Conservation (phyloP, 2,888 invertebrate species). For the Eremobia ochroleuca region DNA sequence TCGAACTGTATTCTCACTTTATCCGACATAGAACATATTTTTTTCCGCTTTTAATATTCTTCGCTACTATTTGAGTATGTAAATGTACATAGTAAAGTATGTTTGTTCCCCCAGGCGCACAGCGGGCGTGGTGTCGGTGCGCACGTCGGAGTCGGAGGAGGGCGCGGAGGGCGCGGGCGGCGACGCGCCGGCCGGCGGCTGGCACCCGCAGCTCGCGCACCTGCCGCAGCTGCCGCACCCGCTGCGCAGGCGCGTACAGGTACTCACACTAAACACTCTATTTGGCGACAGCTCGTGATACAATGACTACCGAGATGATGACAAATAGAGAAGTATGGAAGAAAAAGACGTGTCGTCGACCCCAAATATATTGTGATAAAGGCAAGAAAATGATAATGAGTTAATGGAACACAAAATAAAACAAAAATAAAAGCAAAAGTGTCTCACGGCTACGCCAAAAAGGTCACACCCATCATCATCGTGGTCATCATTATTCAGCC, state of each 20-base stretch:
- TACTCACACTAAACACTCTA: neutral
- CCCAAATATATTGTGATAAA: neutral
- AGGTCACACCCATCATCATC: too few species aligned
- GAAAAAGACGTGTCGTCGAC: neutral
- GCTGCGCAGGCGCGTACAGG: conserved; percentile 81
- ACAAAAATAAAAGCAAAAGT: too few species aligned
- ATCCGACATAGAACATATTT: neutral
- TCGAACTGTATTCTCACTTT: neutral
- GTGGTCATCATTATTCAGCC: too few species aligned
- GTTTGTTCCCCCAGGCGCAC: conserved; percentile 66
- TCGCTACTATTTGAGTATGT: neutral
- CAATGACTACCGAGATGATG: neutral
- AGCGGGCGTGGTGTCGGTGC: conserved; percentile 85
- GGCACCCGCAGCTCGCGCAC: conserved; percentile 92
- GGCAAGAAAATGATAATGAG: neutral
- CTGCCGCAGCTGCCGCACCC: conserved; percentile 91
- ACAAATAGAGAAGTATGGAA: neutral
- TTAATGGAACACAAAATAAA: neutral
- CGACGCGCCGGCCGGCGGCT: conserved; percentile 77
- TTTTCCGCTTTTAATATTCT: neutral
- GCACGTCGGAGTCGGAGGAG: conserved; percentile 79
- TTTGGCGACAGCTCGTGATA: neutral
- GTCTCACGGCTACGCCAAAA: too few species aligned
- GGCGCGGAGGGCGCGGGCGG: conserved; percentile 58
- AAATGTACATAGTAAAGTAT: neutral